Evolutionary conservation across 2,113 vertebrate species (phyloP).

Genomic region (Cyprinodon tularosa): DNA sequence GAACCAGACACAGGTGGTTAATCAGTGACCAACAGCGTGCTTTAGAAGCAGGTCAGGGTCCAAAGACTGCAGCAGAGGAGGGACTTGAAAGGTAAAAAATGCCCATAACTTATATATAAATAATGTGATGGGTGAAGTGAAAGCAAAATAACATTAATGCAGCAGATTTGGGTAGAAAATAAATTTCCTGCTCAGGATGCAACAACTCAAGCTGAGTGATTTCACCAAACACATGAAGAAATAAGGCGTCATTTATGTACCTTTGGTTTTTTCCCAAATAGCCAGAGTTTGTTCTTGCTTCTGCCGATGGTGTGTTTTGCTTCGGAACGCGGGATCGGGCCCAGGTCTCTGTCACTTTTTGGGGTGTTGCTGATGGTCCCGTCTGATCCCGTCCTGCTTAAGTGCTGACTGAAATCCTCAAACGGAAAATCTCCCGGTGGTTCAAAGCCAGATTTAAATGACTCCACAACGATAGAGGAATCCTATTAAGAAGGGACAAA

Average conservation of each 20-base stretch:
- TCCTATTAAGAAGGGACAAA: conserved; percentile 79
- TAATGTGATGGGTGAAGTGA: neutral
- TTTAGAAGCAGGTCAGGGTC: conserved; percentile 56
- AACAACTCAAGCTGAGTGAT: neutral
- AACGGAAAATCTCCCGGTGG: conserved; percentile 95
- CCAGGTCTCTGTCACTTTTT: conserved; percentile 81
- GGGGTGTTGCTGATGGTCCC: conserved; percentile 90
- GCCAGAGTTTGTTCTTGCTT: conserved; percentile 97
- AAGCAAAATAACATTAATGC: neutral
- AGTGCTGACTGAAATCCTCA: conserved; percentile 97
- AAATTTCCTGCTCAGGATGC: neutral
- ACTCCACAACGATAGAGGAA: conserved; percentile 92
- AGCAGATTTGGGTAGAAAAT: neutral
- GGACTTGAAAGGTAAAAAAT: neutral
- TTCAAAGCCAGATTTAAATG: conserved; percentile 97
- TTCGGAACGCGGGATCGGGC: conserved; percentile 84
- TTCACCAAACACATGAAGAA: neutral
- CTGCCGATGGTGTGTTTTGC: conserved; percentile 88
- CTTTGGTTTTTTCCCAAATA: conserved; percentile 99
- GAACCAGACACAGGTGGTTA: conserved; percentile 37
- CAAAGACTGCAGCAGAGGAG: conserved; percentile 11
- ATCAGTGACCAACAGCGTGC: conserved; percentile 41
- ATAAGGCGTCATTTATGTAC: conserved; percentile 69
- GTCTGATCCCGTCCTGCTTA: conserved; percentile 94
- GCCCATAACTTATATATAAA: neutral